Evolutionary conservation across 2,888 invertebrate species (phyloP).

Genomic region (Trilocha varians): DNA sequence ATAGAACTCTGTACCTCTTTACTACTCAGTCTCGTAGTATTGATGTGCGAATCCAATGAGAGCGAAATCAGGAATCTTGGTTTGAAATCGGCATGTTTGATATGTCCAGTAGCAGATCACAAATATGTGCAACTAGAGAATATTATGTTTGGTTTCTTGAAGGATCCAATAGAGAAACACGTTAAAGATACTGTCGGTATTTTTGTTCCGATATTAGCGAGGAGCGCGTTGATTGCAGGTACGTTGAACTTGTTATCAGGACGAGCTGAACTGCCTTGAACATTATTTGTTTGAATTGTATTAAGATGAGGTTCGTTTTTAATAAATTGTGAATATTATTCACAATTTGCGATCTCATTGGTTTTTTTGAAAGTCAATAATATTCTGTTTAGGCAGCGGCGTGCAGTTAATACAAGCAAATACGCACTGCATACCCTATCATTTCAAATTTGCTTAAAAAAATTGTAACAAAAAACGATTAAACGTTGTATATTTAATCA

Average conservation of each 20-base stretch:
- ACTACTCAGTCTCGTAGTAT: slow-evolving; percentile 52
- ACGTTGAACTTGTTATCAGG: neutral
- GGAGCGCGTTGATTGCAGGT: slow-evolving; percentile 59
- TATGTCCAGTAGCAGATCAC: slow-evolving; percentile 57
- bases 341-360: too few relatives aligned
- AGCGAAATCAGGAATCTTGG: slow-evolving; percentile 50
- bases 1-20: slow-evolving; percentile 62
- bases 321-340: too few relatives aligned
- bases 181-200: slow-evolving; percentile 52
- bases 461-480: too few relatives aligned
- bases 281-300: too few relatives aligned
- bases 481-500: too few relatives aligned
- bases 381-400: too few relatives aligned
- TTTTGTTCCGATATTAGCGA: slow-evolving; percentile 56
- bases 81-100: slow-evolving; percentile 50
- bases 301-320: too few relatives aligned
- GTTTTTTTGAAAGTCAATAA: too few relatives aligned
- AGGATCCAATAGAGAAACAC: slow-evolving; percentile 52
- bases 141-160: slow-evolving; percentile 56
- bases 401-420: too few relatives aligned
- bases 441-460: too few relatives aligned
- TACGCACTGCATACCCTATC: too few relatives aligned
- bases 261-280: too few relatives aligned
- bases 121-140: slow-evolving; percentile 59
- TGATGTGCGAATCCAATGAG: slow-evolving; percentile 67